These are phyloP conservation scores for Cynopterus sphinx DNA, from an alignment of 2,797 vertebrate species.

Conservation along the genomic window DNA sequence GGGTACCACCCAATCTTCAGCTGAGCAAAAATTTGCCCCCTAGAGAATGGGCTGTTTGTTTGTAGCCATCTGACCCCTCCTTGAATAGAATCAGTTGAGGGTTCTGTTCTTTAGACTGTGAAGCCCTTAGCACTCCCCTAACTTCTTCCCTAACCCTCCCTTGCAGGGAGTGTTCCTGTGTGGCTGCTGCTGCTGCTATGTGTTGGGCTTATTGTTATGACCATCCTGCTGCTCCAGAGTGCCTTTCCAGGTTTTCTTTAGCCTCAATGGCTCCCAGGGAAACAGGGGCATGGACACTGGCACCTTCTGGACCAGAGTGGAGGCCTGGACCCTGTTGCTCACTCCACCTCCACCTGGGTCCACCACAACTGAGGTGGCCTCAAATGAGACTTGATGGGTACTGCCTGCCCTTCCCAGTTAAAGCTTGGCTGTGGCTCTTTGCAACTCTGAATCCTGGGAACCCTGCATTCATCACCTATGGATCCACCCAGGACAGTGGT, in stretches of 20 bases:
- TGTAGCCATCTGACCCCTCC: not conserved
- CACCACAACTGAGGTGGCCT: not conserved
- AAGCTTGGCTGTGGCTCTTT: not conserved
- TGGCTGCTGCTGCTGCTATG: constrained; percentile 93
- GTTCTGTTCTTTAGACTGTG: not conserved
- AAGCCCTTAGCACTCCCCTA: not conserved
- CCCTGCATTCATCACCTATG: constrained; percentile 34
- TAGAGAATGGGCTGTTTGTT: not conserved
- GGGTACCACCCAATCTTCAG: not conserved
- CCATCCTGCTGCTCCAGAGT: constrained; percentile 91
- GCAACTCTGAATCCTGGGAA: not conserved
- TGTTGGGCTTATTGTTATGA: constrained; percentile 87
- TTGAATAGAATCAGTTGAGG: not conserved
- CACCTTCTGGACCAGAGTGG: not conserved
- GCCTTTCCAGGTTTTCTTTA: constrained; percentile 90
- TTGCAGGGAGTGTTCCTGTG: constrained; percentile 90
- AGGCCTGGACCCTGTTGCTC: not conserved
- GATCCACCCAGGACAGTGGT: not conserved
- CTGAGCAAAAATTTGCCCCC: not conserved
- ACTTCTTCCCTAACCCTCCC: not conserved
- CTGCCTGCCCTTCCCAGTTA: not conserved
- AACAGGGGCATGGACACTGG: not conserved
- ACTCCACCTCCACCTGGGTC: not conserved
- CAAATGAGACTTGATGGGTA: not conserved
- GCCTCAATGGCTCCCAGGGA: not conserved